phyloP scores from a whole-genome alignment of 2,113 vertebrate species.

The Nestor notabilis region DNA sequence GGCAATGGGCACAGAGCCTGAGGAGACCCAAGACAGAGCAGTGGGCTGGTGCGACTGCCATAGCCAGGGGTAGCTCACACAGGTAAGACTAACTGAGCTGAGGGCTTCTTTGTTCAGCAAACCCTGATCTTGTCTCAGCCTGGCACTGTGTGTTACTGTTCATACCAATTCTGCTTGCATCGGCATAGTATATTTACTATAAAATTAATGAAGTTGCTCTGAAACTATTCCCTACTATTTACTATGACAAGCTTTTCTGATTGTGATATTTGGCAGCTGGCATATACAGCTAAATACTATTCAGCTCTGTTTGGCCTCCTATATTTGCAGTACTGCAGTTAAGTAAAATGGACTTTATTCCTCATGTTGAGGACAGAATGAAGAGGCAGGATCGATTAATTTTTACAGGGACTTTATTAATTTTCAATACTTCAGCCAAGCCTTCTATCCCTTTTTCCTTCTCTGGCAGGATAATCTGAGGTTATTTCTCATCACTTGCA shows the following conservation, averaged over 20 bases:
- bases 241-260: background rate
- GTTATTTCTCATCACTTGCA: conserved; percentile 40
- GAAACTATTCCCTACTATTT: background rate
- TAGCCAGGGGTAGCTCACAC: background rate
- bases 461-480: conserved; percentile 23
- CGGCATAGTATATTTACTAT: background rate
- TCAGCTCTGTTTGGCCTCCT: background rate
- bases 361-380: background rate
- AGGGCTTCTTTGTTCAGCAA: background rate
- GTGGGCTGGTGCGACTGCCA: background rate
- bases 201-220: background rate
- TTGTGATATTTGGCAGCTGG: background rate
- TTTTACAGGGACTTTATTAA: conserved; percentile 32
- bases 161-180: background rate
- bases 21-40: background rate
- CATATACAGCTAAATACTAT: background rate
- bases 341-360: background rate
- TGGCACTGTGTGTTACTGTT: background rate
- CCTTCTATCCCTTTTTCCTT: conserved; percentile 20
- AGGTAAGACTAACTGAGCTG: background rate
- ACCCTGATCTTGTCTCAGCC: background rate
- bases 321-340: conserved; percentile 1
- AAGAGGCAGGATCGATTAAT: background rate
- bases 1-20: background rate
- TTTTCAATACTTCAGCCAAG: conserved; percentile 3